phyloP scores from a whole-genome alignment of 64 coral and sea anemone genomes.

The Porites lutea region DNA sequence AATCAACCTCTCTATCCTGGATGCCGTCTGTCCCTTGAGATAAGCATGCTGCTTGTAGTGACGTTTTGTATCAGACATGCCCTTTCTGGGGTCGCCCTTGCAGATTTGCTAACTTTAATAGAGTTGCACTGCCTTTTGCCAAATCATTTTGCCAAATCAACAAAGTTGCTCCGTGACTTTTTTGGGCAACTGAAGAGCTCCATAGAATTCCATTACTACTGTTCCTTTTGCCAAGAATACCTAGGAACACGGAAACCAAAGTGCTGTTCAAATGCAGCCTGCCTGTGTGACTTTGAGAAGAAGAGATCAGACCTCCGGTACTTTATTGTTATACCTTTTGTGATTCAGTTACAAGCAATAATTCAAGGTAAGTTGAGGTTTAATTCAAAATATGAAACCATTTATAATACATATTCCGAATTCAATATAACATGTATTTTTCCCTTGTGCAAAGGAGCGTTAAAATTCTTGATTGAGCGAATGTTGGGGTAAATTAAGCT shows the following conservation, averaged over 20 bases:
- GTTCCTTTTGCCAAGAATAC: constrained; percentile 28
- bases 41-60: constrained; percentile 17
- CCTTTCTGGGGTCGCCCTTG: constrained; percentile 13
- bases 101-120: constrained; percentile 50
- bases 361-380: constrained; percentile 5
- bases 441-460: no score
- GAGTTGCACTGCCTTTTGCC: constrained; percentile 17
- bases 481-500: no score
- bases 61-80: constrained; percentile 30
- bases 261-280: not conserved
- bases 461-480: no score
- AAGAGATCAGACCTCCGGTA: not conserved
- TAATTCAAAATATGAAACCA: not conserved
- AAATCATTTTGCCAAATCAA: not conserved
- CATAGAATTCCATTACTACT: constrained; percentile 14
- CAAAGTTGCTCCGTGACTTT: constrained; percentile 31
- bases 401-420: no score
- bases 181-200: constrained; percentile 7
- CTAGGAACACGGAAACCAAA: constrained; percentile 3
- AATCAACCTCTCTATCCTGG: constrained; percentile 1
- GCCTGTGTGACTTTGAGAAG: not conserved
- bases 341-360: constrained; percentile 7
- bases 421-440: no score
- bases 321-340: constrained; percentile 29
- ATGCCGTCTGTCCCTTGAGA: not conserved